Percentiles rank a stretch among this genome's conserved stretches.
Evolutionary conservation across 1,140 invertebrate genomes (phyloP).

Genomic region (Argopecten irradians): DNA sequence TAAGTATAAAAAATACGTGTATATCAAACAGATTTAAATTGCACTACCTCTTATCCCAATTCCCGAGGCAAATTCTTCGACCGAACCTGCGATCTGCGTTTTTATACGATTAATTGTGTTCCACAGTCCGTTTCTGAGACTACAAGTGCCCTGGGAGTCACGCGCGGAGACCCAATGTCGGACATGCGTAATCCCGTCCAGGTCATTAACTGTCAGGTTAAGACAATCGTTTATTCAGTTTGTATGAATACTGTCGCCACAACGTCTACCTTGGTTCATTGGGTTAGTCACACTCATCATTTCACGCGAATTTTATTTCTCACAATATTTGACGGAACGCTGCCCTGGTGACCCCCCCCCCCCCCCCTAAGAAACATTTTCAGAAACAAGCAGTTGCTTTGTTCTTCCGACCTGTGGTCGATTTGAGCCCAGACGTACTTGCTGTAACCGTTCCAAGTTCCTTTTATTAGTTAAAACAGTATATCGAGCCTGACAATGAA

Average conservation of each 20-base stretch:
- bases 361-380: neutral
- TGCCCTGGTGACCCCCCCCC: neutral
- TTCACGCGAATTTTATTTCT: neutral
- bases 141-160: neutral
- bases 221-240: neutral
- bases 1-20: too few species aligned
- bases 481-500: neutral
- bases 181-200: neutral
- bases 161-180: neutral
- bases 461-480: neutral
- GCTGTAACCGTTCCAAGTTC: constrained; percentile 4
- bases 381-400: too few species aligned
- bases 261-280: neutral
- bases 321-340: neutral
- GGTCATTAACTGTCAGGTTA: neutral
- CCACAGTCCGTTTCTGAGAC: neutral
- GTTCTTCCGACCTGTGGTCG: neutral
- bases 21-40: too few species aligned
- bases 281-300: neutral
- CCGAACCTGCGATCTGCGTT: neutral
- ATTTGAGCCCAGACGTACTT: neutral
- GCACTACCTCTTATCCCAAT: neutral
- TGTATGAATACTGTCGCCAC: neutral
- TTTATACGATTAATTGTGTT: constrained; percentile 4
- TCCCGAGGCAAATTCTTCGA: neutral